Evolutionary conservation across 2,113 vertebrate species (phyloP), one percentile per base, ranked within the genome.

Genomic region (Rhizomys pruinosus): DNA sequence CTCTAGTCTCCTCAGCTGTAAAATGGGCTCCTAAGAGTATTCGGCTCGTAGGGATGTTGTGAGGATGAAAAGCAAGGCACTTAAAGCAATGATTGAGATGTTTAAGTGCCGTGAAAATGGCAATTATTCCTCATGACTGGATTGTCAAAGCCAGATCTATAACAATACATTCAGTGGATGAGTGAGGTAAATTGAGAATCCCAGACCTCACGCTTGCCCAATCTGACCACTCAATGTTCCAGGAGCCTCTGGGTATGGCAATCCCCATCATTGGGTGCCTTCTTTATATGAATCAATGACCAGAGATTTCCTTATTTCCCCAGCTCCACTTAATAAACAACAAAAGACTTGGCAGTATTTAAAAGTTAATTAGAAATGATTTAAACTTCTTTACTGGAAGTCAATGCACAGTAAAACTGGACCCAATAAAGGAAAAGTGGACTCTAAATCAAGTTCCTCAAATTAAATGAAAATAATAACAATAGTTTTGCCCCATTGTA

Each of bases 371-470:
- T 92, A 69, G 25, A 22, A 85, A 37, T 69, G 64, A 76, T 72
- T 89, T 89, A 72, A 0, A 20, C 61, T 77, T 94, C 71, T 90
- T 95, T 71, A n/a, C 78, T 63, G 13, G 87, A 96, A 85, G 47
- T 94, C 90, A 87, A 2, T 78, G 19, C 23, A 7, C 47, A 57
- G 29, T 89, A 68, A 88, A 88, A 37, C 44, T 5, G 20, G 73
- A 52, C 52, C 76, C 29, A 63, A 47, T 78, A 82, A 89, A 78
- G 52, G 32, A 8, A 96, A 87, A 71, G 9, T 76, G 44, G 34
- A 92, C 68, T 91, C 52, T 79, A 90, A 81, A 89, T 94, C 12
- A 79, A 73, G n/a, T 73, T 81, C 76, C 52, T 93, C 78, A 85
- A 84, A 79, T 90, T 92, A 92, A 84, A 84, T 69, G 37, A 27